Evolutionary conservation across 2,888 invertebrate species (phyloP).

Genomic region (Heliconius aoede): DNA sequence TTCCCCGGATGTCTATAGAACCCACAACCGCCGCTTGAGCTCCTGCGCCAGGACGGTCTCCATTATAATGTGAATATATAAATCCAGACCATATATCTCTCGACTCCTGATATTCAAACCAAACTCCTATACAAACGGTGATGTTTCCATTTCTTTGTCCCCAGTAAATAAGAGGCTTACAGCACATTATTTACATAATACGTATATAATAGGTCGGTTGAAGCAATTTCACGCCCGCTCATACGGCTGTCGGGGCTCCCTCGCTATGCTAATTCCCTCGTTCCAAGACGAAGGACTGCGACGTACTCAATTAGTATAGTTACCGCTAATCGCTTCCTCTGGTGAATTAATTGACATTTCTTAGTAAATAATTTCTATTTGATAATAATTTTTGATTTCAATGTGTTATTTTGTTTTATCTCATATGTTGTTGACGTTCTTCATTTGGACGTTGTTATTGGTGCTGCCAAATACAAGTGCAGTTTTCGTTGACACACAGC

Average conservation of each 20-base stretch:
- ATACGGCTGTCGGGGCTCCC: slow-evolving; percentile 32
- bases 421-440: no score
- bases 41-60: no score
- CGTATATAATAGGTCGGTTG: slow-evolving; percentile 25
- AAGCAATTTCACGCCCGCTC: slow-evolving; percentile 33
- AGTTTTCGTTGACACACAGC: not conserved
- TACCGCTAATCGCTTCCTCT: slow-evolving; percentile 45
- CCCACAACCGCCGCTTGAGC: no score
- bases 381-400: not conserved
- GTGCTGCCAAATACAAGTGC: not conserved
- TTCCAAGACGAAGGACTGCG: slow-evolving; percentile 31
- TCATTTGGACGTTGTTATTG: not conserved
- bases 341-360: slow-evolving; percentile 45
- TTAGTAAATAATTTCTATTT: slow-evolving; percentile 4
- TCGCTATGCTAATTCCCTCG: slow-evolving; percentile 36
- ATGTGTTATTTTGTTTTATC: not conserved
- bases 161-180: slow-evolving; percentile 5
- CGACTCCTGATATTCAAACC: not conserved
- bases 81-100: not conserved
- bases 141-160: slow-evolving; percentile 8
- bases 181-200: slow-evolving; percentile 8
- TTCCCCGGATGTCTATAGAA: no score
- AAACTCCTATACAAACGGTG: not conserved
- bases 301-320: slow-evolving; percentile 44
- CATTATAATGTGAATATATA: no score